Evolutionary conservation across 2,797 vertebrate genomes (phyloP).

Genomic region (Rhinatrema bivittatum): DNA sequence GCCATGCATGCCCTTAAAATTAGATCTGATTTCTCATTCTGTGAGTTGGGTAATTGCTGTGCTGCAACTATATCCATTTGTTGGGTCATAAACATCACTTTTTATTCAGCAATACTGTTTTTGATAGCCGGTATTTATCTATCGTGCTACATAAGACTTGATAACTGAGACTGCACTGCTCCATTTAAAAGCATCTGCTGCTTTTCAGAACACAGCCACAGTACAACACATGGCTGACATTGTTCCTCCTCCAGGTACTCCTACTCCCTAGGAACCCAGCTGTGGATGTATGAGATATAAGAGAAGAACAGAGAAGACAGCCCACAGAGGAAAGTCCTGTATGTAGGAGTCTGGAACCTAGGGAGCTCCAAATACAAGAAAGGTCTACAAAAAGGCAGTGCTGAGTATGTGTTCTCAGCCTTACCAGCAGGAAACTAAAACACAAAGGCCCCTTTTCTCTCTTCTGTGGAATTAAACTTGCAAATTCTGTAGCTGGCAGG

Average conservation of each 20-base stretch:
- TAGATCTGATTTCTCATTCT: no score
- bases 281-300: conserved; percentile 21
- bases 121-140: not conserved
- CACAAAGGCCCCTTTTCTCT: conserved; percentile 30
- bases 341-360: conserved; percentile 10
- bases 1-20: no score
- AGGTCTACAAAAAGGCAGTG: not conserved
- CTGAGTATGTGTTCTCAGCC: not conserved
- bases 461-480: conserved; percentile 14
- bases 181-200: conserved; percentile 28
- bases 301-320: conserved; percentile 22
- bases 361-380: not conserved
- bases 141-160: conserved; percentile 14
- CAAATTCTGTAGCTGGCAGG: conserved; percentile 17
- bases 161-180: conserved; percentile 16
- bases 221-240: conserved; percentile 18
- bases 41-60: no score
- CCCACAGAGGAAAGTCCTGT: conserved; percentile 11
- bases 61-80: no score
- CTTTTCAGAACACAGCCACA: conserved; percentile 11
- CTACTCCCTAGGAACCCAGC: conserved; percentile 22
- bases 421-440: conserved; percentile 1
- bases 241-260: conserved; percentile 29
- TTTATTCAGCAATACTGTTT: not conserved
- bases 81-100: not conserved